Conservation (phyloP, 2,797 vertebrate species). For the Sparidentex hasta region DNA sequence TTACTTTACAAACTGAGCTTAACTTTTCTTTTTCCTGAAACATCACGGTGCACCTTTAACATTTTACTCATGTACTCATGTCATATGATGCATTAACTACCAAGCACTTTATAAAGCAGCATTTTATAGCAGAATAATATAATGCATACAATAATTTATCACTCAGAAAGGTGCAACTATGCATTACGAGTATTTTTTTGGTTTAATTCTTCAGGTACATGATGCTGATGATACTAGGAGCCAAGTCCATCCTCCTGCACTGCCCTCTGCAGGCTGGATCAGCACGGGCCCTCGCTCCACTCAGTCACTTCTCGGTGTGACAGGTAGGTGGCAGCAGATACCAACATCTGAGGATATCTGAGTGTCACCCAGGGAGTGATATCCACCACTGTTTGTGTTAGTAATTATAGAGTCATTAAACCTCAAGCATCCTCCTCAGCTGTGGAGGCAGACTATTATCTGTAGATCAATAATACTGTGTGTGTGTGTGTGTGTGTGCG, state of each 20-base stretch:
- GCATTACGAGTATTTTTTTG: neutral
- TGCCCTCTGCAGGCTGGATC: constrained; percentile 53
- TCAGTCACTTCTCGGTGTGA: neutral
- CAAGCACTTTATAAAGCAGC: neutral
- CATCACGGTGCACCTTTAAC: no score
- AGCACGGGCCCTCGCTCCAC: neutral
- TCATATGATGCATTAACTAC: no score
- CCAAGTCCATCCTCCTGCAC: neutral
- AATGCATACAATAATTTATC: no score
- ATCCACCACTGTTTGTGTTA: constrained; percentile 45
- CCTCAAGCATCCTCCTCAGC: constrained; percentile 61
- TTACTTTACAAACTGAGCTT: no score
- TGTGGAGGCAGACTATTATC: constrained; percentile 60
- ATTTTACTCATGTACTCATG: no score
- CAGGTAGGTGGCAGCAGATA: constrained; percentile 76
- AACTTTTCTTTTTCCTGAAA: no score
- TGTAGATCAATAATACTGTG: constrained; percentile 61
- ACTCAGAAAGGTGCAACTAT: no score
- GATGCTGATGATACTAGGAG: neutral
- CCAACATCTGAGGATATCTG: constrained; percentile 35
- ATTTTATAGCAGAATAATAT: no score
- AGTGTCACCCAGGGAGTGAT: constrained; percentile 2
- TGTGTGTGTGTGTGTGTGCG: constrained; percentile 21
- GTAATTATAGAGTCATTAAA: constrained; percentile 75
- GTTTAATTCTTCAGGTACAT: neutral